Conservation (phyloP, 2,888 invertebrate genomes). For the Aromia moschata region DNA sequence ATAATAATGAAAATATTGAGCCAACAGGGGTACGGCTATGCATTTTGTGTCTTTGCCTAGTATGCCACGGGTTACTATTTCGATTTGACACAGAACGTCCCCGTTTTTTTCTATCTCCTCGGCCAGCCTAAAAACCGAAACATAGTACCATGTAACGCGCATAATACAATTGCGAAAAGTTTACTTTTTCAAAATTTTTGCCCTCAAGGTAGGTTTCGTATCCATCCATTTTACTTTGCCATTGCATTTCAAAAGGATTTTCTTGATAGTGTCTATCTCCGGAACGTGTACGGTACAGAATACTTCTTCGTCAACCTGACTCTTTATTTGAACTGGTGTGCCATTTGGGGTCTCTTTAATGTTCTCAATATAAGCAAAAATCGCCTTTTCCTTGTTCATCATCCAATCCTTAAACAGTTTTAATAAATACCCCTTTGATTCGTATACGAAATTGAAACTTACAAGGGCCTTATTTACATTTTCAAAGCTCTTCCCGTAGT, state of each 20-base stretch:
- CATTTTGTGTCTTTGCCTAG: slow-evolving; percentile 58
- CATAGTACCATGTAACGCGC: slow-evolving; percentile 14
- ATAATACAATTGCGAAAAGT: slow-evolving; percentile 6
- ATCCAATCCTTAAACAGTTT: slow-evolving; percentile 52
- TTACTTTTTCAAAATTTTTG: slow-evolving; percentile 52
- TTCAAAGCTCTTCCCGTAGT: slow-evolving; percentile 51
- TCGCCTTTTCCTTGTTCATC: slow-evolving; percentile 39
- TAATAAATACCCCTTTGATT: not conserved
- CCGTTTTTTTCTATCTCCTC: slow-evolving; percentile 64
- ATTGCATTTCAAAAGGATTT: slow-evolving; percentile 41
- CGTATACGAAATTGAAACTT: slow-evolving; percentile 34
- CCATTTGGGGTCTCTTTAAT: slow-evolving; percentile 28
- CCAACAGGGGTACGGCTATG: slow-evolving; percentile 60
- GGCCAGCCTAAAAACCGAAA: slow-evolving; percentile 60
- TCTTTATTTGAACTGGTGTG: slow-evolving; percentile 31
- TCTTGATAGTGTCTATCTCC: slow-evolving; percentile 45
- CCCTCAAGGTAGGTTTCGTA: slow-evolving; percentile 42
- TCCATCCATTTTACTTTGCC: slow-evolving; percentile 38
- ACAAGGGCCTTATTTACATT: slow-evolving; percentile 48
- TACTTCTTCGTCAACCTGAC: slow-evolving; percentile 29
- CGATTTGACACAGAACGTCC: slow-evolving; percentile 63
- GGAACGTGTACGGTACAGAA: slow-evolving; percentile 39
- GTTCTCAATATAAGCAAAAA: slow-evolving; percentile 43
- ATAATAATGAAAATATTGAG: slow-evolving; percentile 65
- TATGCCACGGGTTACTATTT: slow-evolving; percentile 51